These are phyloP conservation scores for Pomatorhinus ruficollis DNA, from an alignment of 2,113 vertebrate genomes.

Conservation along the genomic window DNA sequence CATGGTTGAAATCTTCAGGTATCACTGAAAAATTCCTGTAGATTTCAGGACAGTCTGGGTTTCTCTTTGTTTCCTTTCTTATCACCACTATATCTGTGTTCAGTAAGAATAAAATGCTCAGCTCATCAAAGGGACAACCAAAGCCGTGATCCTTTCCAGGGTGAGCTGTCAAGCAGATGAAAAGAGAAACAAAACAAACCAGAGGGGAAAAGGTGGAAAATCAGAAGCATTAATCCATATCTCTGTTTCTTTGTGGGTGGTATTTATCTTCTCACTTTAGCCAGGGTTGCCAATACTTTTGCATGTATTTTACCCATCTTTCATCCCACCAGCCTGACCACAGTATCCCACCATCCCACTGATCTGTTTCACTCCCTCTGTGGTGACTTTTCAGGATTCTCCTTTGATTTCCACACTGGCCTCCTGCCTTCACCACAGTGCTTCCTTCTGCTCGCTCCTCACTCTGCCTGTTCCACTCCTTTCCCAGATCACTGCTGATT, in stretches of 20 bases:
- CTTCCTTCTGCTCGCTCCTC: background rate
- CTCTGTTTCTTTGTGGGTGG: background rate
- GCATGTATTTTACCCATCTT: background rate
- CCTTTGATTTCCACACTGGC: background rate
- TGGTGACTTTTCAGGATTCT: background rate
- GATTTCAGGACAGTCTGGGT: background rate
- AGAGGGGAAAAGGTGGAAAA: background rate
- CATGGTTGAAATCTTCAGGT: background rate
- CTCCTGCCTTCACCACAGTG: background rate
- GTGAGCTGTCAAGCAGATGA: background rate
- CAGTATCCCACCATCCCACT: background rate
- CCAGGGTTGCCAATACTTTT: background rate
- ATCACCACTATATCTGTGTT: background rate
- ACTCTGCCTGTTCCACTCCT: background rate
- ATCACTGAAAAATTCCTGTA: background rate
- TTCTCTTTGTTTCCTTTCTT: background rate
- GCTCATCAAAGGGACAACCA: background rate
- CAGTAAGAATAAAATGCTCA: background rate
- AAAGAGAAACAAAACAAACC: background rate
- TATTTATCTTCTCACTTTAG: background rate
- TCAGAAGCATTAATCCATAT: background rate
- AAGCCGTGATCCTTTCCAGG: rapidly evolving
- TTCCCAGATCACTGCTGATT: background rate
- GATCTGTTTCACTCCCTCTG: background rate
- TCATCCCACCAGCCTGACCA: background rate